Percentiles rank a stretch among this genome's conserved stretches.
These are phyloP conservation scores for Pseudanteris insignis DNA, from an alignment of 2,888 invertebrate genomes.

Conservation along the genomic window DNA sequence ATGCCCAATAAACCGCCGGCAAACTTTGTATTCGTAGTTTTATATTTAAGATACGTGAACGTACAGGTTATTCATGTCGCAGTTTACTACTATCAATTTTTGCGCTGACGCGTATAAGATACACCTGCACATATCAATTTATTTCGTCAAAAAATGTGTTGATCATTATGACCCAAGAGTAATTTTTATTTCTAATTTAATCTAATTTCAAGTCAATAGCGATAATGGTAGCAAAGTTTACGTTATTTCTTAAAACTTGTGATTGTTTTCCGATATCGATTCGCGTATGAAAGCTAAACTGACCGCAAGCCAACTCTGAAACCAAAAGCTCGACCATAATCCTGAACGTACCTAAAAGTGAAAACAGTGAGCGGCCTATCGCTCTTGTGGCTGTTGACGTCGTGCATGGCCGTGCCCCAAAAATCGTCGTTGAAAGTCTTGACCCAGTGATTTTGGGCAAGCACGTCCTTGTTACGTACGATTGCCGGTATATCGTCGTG, in stretches of 20 bases:
- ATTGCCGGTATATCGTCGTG: slow-evolving; percentile 90
- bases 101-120: too few species aligned
- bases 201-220: too few species aligned
- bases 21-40: too few species aligned
- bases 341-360: slow-evolving; percentile 80
- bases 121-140: too few species aligned
- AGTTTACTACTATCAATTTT: too few species aligned
- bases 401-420: slow-evolving; percentile 91
- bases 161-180: too few species aligned
- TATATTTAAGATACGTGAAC: too few species aligned
- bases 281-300: neutral
- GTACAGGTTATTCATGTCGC: too few species aligned
- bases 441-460: slow-evolving; percentile 72
- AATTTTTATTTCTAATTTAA: too few species aligned
- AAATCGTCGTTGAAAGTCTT: slow-evolving; percentile 82
- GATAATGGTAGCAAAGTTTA: neutral
- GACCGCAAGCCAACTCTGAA: neutral
- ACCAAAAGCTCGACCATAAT: neutral
- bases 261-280: neutral
- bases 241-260: too few species aligned
- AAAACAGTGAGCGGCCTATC: slow-evolving; percentile 85
- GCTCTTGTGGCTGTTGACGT: slow-evolving; percentile 84
- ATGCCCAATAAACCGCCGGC: too few species aligned
- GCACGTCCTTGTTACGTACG: slow-evolving; percentile 82
- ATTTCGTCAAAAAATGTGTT: too few species aligned